A percentile compares a stretch with the other conserved stretches of the same genome.
Evolutionary conservation across 2,888 invertebrate species (phyloP).

Genomic region (Plagodis pulveraria): DNA sequence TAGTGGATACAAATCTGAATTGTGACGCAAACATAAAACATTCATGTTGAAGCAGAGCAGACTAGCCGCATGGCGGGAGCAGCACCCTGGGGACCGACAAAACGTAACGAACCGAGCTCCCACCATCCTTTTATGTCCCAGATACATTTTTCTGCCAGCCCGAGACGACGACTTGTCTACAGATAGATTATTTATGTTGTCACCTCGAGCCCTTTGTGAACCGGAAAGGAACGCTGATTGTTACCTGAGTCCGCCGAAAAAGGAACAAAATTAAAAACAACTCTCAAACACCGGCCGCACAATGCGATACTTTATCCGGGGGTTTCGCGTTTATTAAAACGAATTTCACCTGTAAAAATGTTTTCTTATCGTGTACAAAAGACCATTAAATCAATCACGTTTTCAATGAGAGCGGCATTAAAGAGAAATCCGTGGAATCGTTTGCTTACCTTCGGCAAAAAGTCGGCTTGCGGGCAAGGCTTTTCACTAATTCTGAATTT

Average conservation of each 20-base stretch:
- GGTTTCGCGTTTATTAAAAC: slow-evolving; percentile 39
- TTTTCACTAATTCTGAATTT: slow-evolving; percentile 83
- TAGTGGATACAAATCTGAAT: slow-evolving; percentile 78
- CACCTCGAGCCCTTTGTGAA: slow-evolving; percentile 56
- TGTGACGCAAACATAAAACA: slow-evolving; percentile 77
- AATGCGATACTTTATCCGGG: slow-evolving; percentile 30
- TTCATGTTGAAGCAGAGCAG: slow-evolving; percentile 65
- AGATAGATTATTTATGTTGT: slow-evolving; percentile 77
- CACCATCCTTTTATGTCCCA: slow-evolving; percentile 73
- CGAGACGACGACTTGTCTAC: slow-evolving; percentile 63
- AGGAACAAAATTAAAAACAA: slow-evolving; percentile 42
- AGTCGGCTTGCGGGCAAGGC: slow-evolving; percentile 69
- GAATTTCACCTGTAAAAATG: slow-evolving; percentile 40
- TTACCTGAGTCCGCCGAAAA: slow-evolving; percentile 53
- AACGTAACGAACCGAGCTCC: slow-evolving; percentile 79
- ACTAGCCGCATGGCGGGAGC: slow-evolving; percentile 58
- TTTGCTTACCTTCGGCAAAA: slow-evolving; percentile 72
- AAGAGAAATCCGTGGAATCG: slow-evolving; percentile 59
- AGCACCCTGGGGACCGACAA: slow-evolving; percentile 76
- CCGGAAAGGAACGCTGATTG: slow-evolving; percentile 63
- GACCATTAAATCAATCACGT: slow-evolving; percentile 75
- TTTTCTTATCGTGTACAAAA: slow-evolving; percentile 53
- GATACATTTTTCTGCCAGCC: slow-evolving; percentile 75
- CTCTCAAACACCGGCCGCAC: slow-evolving; percentile 25
- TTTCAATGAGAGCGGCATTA: slow-evolving; percentile 71